Percentiles rank a stretch among this genome's conserved stretches.
Conservation (phyloP, 53 echinoderm and acorn worm genomes). For the Stichopus horrens region DNA sequence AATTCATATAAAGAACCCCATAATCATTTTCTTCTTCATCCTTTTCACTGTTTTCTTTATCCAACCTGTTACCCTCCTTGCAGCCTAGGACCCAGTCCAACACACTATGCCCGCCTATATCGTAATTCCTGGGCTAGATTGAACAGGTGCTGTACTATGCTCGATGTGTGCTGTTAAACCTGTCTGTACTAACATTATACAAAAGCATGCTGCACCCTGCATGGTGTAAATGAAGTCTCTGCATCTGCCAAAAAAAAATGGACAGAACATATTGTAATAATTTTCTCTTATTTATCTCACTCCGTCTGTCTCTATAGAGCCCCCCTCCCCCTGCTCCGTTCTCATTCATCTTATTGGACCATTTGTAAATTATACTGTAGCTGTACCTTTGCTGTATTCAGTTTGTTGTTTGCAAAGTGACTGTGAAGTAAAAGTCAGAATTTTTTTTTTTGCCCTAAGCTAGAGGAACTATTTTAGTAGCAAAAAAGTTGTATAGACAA, state of each 20-base stretch:
- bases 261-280: neutral
- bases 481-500: no score
- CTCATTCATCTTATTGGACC: no score
- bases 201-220: conserved; percentile 17
- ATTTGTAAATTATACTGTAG: no score
- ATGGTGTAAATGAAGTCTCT: neutral
- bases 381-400: no score
- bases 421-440: no score
- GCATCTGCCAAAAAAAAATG: neutral
- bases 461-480: no score
- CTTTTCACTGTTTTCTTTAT: neutral
- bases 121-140: conserved; percentile 65
- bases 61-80: conserved; percentile 7
- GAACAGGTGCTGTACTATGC: conserved; percentile 45
- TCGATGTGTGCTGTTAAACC: neutral
- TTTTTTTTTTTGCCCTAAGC: no score
- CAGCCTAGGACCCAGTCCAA: conserved; percentile 85
- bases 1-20: neutral
- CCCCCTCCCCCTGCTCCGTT: neutral
- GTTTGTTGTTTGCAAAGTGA: no score
- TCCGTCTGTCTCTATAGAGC: neutral
- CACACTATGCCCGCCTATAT: conserved; percentile 86
- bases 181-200: neutral
- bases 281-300: no score
- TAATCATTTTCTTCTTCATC: neutral